Percentiles rank a stretch among this genome's conserved stretches.
Evolutionary conservation across 30 jellyfish, hydroid and myxozoan species (phyloP).

Genomic region (Chrysaora quinquecirrha): DNA sequence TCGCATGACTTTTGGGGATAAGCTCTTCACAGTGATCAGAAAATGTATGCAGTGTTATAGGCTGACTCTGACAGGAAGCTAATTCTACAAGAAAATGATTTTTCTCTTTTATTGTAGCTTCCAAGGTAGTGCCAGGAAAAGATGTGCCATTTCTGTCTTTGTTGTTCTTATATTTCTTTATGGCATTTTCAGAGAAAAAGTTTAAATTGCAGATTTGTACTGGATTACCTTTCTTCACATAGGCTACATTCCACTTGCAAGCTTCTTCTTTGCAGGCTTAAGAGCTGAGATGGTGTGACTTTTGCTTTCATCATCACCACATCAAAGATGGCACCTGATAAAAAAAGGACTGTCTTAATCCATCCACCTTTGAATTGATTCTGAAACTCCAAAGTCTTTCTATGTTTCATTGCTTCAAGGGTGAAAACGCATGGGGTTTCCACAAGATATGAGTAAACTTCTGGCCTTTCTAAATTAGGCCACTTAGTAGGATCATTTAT

Average conservation of each 20-base stretch:
- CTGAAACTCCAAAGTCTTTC: conserved; percentile 16
- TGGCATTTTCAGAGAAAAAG: not conserved
- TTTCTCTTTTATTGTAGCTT: not conserved
- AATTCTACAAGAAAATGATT: not conserved
- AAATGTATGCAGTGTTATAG: conserved; percentile 12
- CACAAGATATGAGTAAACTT: conserved; percentile 14
- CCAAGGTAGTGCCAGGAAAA: not conserved
- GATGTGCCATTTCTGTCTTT: conserved; percentile 1
- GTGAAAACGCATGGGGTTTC: not conserved
- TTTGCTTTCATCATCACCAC: conserved; percentile 8
- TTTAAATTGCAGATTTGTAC: not conserved
- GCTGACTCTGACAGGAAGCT: not conserved
- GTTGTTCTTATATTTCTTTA: not conserved
- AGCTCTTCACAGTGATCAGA: not conserved
- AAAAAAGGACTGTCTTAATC: not conserved
- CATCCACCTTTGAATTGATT: conserved; percentile 22
- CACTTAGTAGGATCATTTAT: conserved; percentile 25
- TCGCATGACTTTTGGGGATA: conserved; percentile 7
- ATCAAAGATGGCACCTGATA: not conserved
- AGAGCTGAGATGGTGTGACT: not conserved
- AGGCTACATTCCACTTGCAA: conserved; percentile 14
- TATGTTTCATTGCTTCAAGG: not conserved
- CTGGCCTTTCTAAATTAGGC: conserved; percentile 26
- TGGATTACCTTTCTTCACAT: not conserved
- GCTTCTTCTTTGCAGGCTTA: conserved; percentile 25